Conservation (phyloP, 30 jellyfish, hydroid and myxozoan genomes). For the Aurelia aurita region DNA sequence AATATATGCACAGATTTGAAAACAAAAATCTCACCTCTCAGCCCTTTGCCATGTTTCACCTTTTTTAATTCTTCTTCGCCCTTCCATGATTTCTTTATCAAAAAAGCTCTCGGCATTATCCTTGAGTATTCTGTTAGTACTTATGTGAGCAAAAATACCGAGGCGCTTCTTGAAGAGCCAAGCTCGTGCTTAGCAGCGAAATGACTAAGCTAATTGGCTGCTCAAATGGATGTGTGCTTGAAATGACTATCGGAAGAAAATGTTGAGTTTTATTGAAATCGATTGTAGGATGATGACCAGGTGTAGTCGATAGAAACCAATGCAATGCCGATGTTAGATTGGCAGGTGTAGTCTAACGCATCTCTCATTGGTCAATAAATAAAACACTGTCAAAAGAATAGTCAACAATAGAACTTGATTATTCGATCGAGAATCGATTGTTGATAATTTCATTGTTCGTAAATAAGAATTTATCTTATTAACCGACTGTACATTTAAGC, state of each 20-base stretch:
- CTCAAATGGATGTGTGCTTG: conserved; percentile 34
- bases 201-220: conserved; percentile 29
- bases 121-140: background rate
- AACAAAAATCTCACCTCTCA: background rate
- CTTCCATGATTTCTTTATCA: conserved; percentile 57
- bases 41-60: background rate
- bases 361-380: conserved; percentile 28
- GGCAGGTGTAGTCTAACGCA: conserved; percentile 55
- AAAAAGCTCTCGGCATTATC: conserved; percentile 54
- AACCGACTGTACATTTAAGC: too few species aligned
- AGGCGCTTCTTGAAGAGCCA: too few species aligned
- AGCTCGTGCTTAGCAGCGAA: background rate
- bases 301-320: conserved; percentile 58
- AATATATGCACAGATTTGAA: conserved; percentile 3
- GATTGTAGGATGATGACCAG: conserved; percentile 33
- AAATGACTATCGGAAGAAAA: conserved; percentile 48
- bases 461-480: too few species aligned
- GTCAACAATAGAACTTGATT: background rate
- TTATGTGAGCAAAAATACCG: too few species aligned
- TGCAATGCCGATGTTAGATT: conserved; percentile 8
- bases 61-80: background rate
- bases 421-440: conserved; percentile 8
- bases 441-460: background rate
- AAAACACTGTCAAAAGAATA: conserved; percentile 6
- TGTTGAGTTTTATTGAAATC: conserved; percentile 20